Conservation (phyloP, 2,113 vertebrate genomes). For the Aythya baeri region DNA sequence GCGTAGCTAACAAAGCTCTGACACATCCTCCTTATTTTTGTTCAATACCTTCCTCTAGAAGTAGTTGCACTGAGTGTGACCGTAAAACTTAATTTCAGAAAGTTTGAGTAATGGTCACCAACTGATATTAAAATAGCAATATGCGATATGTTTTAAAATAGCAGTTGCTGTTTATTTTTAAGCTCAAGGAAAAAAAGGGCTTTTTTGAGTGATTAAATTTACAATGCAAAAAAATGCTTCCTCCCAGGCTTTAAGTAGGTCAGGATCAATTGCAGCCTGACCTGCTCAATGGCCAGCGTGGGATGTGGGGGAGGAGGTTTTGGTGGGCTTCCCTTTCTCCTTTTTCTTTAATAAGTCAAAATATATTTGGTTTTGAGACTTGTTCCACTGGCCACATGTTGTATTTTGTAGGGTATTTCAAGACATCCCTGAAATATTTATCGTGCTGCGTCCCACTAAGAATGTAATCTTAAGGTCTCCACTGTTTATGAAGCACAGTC, state of each 20-base stretch:
- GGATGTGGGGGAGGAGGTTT: neutral
- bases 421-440: constrained; percentile 8
- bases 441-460: constrained; percentile 39
- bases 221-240: neutral
- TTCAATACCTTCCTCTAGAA: neutral
- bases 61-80: neutral
- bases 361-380: neutral
- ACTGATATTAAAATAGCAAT: neutral
- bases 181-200: neutral
- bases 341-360: neutral
- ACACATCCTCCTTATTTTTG: neutral
- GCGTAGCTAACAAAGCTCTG: neutral
- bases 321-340: neutral
- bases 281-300: neutral
- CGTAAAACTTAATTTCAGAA: neutral
- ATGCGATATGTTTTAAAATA: neutral
- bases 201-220: neutral
- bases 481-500: constrained; percentile 58
- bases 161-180: neutral
- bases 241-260: neutral
- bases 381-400: neutral
- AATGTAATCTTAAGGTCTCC: constrained; percentile 62
- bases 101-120: neutral
- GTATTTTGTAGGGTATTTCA: neutral
- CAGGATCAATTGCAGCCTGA: neutral